Percentiles rank a stretch among this genome's conserved stretches.
Evolutionary conservation across 2,888 invertebrate species (phyloP).

Genomic region (Gymnocheta viridis): DNA sequence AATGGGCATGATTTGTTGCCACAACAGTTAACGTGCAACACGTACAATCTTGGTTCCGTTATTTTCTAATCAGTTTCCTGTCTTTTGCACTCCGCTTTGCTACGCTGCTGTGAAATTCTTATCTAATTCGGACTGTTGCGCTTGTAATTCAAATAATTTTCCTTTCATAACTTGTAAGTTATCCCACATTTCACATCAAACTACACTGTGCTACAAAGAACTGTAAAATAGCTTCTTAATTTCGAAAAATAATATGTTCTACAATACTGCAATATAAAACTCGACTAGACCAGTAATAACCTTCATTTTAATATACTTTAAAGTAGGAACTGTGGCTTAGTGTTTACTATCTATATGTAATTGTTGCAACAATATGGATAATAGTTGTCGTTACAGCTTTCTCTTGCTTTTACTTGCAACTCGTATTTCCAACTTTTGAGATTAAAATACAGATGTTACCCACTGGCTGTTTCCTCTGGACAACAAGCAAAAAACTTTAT

Average conservation of each 20-base stretch:
- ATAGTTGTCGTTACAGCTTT: neutral
- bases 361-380: neutral
- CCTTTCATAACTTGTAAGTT: neutral
- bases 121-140: neutral
- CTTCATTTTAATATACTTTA: no score
- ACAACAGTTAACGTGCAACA: neutral
- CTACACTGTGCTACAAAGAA: neutral
- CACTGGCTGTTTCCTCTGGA: neutral
- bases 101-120: neutral
- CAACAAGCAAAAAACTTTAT: neutral
- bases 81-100: neutral
- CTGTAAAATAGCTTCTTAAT: no score
- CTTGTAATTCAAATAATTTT: conserved; percentile 8
- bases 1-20: conserved; percentile 21
- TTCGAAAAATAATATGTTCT: no score
- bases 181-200: neutral
- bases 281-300: no score
- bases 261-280: no score
- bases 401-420: neutral
- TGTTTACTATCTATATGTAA: neutral
- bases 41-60: neutral
- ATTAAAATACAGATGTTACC: neutral
- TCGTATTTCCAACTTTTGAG: neutral
- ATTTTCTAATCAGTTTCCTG: neutral
- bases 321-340: neutral